Evolutionary conservation across 2,113 vertebrate species (phyloP).

Genomic region (Lanius collurio): DNA sequence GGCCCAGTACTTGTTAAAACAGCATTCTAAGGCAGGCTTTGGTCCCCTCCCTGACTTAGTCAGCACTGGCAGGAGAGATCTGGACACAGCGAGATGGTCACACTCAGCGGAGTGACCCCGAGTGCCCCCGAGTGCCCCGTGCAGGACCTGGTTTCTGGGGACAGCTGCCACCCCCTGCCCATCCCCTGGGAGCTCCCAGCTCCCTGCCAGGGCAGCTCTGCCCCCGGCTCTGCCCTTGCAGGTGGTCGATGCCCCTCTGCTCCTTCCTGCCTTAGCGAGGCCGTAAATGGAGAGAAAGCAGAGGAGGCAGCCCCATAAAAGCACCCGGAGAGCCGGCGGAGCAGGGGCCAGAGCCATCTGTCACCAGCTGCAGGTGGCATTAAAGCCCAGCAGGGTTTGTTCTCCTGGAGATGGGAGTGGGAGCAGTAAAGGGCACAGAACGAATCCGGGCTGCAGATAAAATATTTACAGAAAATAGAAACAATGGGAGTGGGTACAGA

Average conservation of each 20-base stretch:
- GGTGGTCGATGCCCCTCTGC: neutral
- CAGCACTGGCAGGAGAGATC: neutral
- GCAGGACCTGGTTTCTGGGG: neutral
- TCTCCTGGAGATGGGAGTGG: neutral
- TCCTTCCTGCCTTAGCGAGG: slow-evolving; percentile 10
- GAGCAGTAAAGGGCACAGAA: slow-evolving; percentile 20
- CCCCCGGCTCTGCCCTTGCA: neutral
- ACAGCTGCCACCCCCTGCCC: neutral
- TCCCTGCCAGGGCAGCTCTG: neutral
- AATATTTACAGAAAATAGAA: neutral
- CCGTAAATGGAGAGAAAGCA: neutral
- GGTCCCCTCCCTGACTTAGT: neutral
- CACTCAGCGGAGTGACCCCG: neutral
- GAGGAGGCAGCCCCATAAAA: slow-evolving; percentile 41
- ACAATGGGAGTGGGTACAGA: neutral
- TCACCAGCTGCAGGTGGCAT: slow-evolving; percentile 35
- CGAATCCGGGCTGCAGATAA: neutral
- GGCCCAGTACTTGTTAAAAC: neutral
- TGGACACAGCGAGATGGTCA: accelerated
- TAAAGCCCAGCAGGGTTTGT: slow-evolving; percentile 7
- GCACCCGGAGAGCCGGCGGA: neutral
- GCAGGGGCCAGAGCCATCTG: slow-evolving; percentile 13
- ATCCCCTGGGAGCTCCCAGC: neutral
- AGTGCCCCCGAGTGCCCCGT: neutral
- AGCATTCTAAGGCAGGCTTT: neutral